Percentiles rank a stretch among this genome's conserved stretches.
These are phyloP conservation scores for Aphidius gifuensis DNA, from an alignment of 1,140 invertebrate species.

Conservation along the genomic window DNA sequence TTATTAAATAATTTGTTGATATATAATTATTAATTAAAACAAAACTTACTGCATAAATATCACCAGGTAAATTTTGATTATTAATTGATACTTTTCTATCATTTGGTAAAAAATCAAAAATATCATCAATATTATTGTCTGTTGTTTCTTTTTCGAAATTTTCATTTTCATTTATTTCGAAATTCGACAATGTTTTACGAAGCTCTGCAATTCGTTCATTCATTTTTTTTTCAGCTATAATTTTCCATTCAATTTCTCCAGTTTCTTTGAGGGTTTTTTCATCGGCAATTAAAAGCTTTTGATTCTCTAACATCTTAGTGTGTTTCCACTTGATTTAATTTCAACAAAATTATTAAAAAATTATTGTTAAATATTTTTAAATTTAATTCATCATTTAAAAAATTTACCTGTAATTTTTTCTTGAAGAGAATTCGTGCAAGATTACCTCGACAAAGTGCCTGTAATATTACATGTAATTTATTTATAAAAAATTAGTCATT, in stretches of 20 bases:
- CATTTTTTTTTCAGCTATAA: slow-evolving; percentile 69
- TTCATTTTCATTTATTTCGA: slow-evolving; percentile 37
- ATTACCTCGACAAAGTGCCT: slow-evolving; percentile 74
- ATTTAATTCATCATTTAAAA: neutral
- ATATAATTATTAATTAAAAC: neutral
- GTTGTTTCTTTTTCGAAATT: slow-evolving; percentile 54
- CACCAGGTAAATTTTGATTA: slow-evolving; percentile 25
- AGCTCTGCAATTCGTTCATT: slow-evolving; percentile 66
- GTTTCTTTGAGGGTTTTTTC: slow-evolving; percentile 62
- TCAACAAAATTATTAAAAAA: slow-evolving; percentile 14
- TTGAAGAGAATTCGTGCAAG: slow-evolving; percentile 57
- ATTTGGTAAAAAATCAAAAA: slow-evolving; percentile 36
- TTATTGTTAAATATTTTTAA: slow-evolving; percentile 4
- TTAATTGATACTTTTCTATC: slow-evolving; percentile 23
- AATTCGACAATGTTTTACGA: slow-evolving; percentile 52
- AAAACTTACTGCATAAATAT: slow-evolving; percentile 30
- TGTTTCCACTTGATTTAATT: slow-evolving; percentile 36
- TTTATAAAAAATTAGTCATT: slow-evolving; percentile 8
- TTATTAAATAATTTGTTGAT: neutral
- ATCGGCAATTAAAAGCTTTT: slow-evolving; percentile 60
- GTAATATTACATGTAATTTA: slow-evolving; percentile 48
- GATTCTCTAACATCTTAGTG: slow-evolving; percentile 54
- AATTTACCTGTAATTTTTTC: slow-evolving; percentile 30
- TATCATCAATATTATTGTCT: slow-evolving; percentile 40
- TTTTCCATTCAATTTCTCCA: slow-evolving; percentile 64